These are phyloP conservation scores for Rhinoraja longicauda DNA, from an alignment of 2,797 vertebrate species.

Conservation along the genomic window DNA sequence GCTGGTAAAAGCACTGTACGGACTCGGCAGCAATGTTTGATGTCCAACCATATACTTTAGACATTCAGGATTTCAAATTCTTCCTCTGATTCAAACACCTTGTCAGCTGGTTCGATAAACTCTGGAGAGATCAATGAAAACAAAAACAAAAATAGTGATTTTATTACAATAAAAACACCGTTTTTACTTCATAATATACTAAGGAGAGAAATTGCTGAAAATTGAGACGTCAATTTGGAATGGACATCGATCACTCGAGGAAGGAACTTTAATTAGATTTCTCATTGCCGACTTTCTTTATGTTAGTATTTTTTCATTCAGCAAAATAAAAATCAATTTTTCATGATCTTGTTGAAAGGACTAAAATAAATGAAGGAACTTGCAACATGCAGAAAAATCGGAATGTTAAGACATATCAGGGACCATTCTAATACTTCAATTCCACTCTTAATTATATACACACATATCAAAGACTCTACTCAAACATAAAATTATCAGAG, in stretches of 20 bases:
- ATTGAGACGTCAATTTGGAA: too few species aligned
- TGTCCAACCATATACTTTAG: conserved; percentile 52
- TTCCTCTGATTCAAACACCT: conserved; percentile 75
- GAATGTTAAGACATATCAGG: too few species aligned
- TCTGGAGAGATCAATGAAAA: conserved; percentile 51
- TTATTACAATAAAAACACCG: neutral
- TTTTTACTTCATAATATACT: neutral
- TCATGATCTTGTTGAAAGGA: neutral
- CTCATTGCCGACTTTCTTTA: neutral
- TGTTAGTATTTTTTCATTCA: neutral
- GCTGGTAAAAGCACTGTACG: neutral
- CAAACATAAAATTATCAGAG: too few species aligned
- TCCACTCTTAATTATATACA: too few species aligned
- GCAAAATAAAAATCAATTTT: neutral
- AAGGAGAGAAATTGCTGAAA: neutral
- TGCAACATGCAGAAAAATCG: too few species aligned
- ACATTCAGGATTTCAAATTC: conserved; percentile 80
- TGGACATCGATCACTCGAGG: neutral
- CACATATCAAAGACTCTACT: too few species aligned
- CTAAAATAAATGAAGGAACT: neutral
- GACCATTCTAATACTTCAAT: too few species aligned
- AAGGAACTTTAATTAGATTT: neutral
- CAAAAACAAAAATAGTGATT: conserved; percentile 41
- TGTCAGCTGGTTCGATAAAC: conserved; percentile 77
- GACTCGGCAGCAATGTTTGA: conserved; percentile 49